A percentile compares a stretch with the other conserved stretches of the same genome.
phyloP scores from a whole-genome alignment of 92 coral and sea anemone species.

The Micromussa lordhowensis region DNA sequence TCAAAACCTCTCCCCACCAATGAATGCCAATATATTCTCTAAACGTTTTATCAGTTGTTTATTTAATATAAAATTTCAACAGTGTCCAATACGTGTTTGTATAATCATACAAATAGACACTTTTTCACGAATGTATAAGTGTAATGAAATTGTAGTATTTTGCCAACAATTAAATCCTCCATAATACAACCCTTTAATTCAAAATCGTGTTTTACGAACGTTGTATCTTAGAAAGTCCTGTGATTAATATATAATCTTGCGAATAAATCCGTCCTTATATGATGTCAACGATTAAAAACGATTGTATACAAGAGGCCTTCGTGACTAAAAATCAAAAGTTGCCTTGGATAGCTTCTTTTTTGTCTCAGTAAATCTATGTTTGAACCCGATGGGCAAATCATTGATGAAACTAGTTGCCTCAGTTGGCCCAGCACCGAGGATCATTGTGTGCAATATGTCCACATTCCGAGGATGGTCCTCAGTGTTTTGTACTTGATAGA shows the following conservation, averaged over 20 bases:
- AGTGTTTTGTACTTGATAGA: slow-evolving; percentile 1
- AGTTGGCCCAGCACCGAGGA: not conserved
- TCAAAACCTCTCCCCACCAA: slow-evolving; percentile 1
- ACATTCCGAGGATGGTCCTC: slow-evolving; percentile 14
- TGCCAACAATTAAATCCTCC: not conserved
- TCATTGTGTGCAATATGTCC: not conserved
- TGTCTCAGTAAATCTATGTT: not conserved
- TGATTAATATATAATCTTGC: not conserved
- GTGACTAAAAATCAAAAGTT: not conserved
- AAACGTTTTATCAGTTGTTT: slow-evolving; percentile 4
- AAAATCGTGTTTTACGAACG: not conserved
- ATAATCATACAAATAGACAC: not conserved
- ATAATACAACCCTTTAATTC: not conserved
- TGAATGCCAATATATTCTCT: not conserved
- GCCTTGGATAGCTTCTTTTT: not conserved
- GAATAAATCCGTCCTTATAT: not conserved
- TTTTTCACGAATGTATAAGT: not conserved
- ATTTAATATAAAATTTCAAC: not conserved
- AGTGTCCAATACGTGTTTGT: not conserved
- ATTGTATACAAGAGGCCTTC: not conserved
- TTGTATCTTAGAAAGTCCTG: not conserved
- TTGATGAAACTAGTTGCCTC: not conserved
- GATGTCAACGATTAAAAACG: not conserved
- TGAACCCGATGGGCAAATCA: not conserved
- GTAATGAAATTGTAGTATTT: not conserved